Evolutionary conservation across 2,888 invertebrate species (phyloP).

Genomic region (Lithophane socia): DNA sequence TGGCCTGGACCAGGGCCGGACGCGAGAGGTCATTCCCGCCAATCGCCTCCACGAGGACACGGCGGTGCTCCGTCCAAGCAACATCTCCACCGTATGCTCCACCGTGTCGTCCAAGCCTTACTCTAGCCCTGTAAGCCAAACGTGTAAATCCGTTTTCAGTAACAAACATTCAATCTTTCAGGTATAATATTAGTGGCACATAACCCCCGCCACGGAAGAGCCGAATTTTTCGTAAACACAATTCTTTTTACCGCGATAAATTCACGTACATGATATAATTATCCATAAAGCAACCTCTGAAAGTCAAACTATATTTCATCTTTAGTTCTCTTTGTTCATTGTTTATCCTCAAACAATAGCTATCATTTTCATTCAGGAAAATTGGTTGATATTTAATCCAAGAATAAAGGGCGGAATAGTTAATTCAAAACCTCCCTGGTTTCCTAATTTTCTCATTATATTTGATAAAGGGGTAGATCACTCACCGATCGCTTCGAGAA

Average conservation of each 20-base stretch:
- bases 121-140: no score
- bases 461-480: constrained; percentile 59
- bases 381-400: constrained; percentile 64
- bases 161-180: not conserved
- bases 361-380: constrained; percentile 58
- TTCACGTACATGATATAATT: constrained; percentile 42
- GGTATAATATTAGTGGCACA: no score
- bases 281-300: constrained; percentile 35
- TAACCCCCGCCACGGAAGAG: not conserved
- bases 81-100: no score
- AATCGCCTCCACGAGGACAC: no score
- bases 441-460: constrained; percentile 62
- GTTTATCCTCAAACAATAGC: constrained; percentile 56
- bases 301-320: constrained; percentile 56
- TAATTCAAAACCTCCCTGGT: constrained; percentile 56
- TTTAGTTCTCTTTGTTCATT: constrained; percentile 44
- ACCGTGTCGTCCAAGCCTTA: not conserved
- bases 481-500: constrained; percentile 52
- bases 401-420: constrained; percentile 44
- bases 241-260: constrained; percentile 21
- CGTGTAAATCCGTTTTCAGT: not conserved
- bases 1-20: no score
- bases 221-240: not conserved
- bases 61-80: no score
- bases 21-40: no score